Evolutionary conservation across 2,888 invertebrate species (phyloP), one percentile per base, ranked within the genome.

Genomic region (Drosophila neotestacea): DNA sequence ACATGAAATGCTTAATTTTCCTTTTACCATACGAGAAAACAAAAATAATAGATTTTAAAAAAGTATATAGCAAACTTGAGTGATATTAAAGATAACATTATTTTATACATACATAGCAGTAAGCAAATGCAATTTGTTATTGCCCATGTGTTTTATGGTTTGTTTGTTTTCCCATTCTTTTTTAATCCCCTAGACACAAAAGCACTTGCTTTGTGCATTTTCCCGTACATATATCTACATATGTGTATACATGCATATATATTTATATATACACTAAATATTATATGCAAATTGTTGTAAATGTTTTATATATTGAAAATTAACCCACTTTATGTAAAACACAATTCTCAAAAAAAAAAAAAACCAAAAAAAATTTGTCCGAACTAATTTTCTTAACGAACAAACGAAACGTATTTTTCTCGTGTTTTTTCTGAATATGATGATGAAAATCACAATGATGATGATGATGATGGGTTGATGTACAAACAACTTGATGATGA

Each of bases 391-490:
- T 92, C 92, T 92, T 92, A 93, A 91, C 93, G 93, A 92, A 92
- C 91, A 92, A 92, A 91, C 92, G 93, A 93, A 92, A 92, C 92
- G 93, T 93, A 93, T 93, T 93, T 93, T 93, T 93, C 92, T 93
- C 93, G 92, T 93, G 93, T 93, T 93, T 92, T 92, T 92, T 92
- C 92, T 91, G 92, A 92, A 90, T 91, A 92, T 92, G 92, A 91
- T 92, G 91, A 90, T 92, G 94, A 93, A 87, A 78, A 91, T 90
- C 81, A 92, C 83, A 81, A 92, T 90, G 88, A 91, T 91, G 91
- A 90, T 90, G 91, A 91, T 87, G 86, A 79, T 91, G 86, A 80
- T 80, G 80, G 82, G 81, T 88, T 85, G 88, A 84, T 85, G 89
- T 79, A 81, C 88, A 64, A 70, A 78, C 86, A 88, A 90, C 90